phyloP scores from a whole-genome alignment of 2,888 invertebrate species.

The Tridacna crocea region DNA sequence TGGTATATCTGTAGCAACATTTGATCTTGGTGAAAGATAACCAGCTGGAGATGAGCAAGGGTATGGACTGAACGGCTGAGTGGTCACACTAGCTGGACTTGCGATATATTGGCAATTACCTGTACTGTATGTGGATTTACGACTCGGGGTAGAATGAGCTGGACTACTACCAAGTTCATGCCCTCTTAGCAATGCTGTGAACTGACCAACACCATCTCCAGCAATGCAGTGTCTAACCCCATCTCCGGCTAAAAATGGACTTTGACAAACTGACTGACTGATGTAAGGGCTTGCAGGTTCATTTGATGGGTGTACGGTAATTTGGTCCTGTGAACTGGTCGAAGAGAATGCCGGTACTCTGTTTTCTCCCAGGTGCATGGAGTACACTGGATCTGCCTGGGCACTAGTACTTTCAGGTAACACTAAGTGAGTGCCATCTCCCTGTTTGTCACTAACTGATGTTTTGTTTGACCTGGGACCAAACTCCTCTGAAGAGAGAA shows the following conservation, averaged over 20 bases:
- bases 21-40: conserved; percentile 22
- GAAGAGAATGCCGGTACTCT: not conserved
- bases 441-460: no score
- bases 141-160: conserved; percentile 23
- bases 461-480: not conserved
- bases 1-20: not conserved
- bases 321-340: conserved; percentile 6
- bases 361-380: no score
- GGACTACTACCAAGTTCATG: conserved; percentile 40
- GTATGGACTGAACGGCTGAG: conserved; percentile 55
- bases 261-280: not conserved
- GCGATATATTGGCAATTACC: not conserved
- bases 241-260: conserved; percentile 7
- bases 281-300: conserved; percentile 19
- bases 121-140: conserved; percentile 11
- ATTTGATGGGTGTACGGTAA: not conserved
- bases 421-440: no score
- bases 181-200: conserved; percentile 33
- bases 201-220: not conserved
- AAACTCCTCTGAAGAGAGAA: conserved; percentile 1
- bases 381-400: no score
- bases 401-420: no score
- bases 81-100: conserved; percentile 43
- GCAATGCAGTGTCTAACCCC: not conserved
- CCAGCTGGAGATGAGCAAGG: not conserved